Evolutionary conservation across 2,113 vertebrate species (phyloP).

Genomic region (Montifringilla adamsi): DNA sequence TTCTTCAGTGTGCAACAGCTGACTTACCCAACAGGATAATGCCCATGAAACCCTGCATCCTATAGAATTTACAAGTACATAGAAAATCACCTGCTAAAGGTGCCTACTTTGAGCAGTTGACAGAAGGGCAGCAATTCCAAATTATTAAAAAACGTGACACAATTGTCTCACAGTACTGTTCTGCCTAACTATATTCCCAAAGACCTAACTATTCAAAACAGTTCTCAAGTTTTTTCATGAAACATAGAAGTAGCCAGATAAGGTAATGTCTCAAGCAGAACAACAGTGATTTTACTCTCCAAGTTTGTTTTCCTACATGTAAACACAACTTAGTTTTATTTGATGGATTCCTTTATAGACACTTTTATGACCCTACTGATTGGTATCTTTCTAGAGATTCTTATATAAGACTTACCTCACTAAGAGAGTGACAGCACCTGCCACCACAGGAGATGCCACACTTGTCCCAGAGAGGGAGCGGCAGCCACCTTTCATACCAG

Average conservation of each 20-base stretch:
- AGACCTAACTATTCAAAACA: not conserved
- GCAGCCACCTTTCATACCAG: conserved; percentile 95
- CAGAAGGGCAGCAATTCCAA: not conserved
- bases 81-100: not conserved
- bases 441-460: conserved; percentile 97
- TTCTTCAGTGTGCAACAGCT: not conserved
- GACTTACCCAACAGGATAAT: rapidly evolving
- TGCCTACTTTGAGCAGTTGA: not conserved
- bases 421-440: conserved; percentile 92
- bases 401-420: conserved; percentile 80
- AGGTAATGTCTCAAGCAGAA: not conserved
- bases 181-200: not conserved
- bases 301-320: not conserved
- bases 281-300: not conserved
- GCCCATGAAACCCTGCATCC: not conserved
- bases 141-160: not conserved
- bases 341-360: not conserved
- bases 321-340: not conserved
- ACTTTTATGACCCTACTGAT: not conserved
- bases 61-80: not conserved
- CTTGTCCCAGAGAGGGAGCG: conserved; percentile 96
- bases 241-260: not conserved
- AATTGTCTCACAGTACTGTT: not conserved
- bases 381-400: not conserved
- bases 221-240: not conserved